Evolutionary conservation across 2,888 invertebrate genomes (phyloP).

Genomic region (Lasioglossum marginatum): DNA sequence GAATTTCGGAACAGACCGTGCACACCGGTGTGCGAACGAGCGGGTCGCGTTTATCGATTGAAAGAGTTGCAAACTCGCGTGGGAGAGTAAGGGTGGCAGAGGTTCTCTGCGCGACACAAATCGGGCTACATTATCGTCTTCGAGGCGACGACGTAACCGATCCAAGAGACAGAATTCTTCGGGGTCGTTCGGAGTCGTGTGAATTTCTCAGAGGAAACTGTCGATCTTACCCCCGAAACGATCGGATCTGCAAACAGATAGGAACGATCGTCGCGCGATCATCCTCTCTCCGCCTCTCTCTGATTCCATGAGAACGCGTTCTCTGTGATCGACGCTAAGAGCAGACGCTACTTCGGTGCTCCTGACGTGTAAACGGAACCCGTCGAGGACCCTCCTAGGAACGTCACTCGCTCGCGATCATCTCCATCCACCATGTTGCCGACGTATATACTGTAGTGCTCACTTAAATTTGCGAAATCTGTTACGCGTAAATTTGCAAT

Average conservation of each 20-base stretch:
- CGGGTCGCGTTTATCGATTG: conserved; percentile 32
- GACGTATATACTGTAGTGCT: neutral
- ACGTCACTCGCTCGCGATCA: conserved; percentile 45
- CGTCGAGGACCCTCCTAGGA: conserved; percentile 44
- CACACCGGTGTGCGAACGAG: conserved; percentile 37
- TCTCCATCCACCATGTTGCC: conserved; percentile 25
- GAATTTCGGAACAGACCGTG: conserved; percentile 10
- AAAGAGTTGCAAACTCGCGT: conserved; percentile 37
- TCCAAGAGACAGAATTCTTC: neutral
- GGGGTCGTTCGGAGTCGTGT: neutral
- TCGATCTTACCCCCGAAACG: neutral
- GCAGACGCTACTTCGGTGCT: conserved; percentile 48
- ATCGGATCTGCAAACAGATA: conserved; percentile 25
- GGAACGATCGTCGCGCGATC: neutral
- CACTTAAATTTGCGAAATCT: neutral
- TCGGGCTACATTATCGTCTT: conserved; percentile 48
- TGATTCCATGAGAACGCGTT: conserved; percentile 35
- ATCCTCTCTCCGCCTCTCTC: conserved; percentile 1
- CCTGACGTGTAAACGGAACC: conserved; percentile 52
- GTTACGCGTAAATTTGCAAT: neutral
- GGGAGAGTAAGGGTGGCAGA: conserved; percentile 22
- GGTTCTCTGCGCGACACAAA: conserved; percentile 47
- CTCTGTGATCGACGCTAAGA: conserved; percentile 49
- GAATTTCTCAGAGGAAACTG: conserved; percentile 17
- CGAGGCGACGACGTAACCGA: neutral